Base-by-base conservation (phyloP, 2,113 vertebrate species). In the Pteronura brasiliensis region DNA sequence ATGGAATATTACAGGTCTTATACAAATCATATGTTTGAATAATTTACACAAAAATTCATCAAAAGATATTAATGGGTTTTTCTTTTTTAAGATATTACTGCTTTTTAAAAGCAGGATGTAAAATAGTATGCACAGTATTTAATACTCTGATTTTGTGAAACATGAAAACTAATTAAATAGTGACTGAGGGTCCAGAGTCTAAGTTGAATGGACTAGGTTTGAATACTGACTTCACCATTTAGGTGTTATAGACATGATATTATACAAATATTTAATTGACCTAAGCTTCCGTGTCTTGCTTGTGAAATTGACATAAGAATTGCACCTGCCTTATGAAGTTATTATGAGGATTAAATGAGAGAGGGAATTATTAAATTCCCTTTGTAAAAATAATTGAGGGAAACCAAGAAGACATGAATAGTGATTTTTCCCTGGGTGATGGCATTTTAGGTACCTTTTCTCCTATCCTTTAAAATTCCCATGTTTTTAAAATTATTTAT, bases 11-110 rank as follows among this genome's bases (percentile, higher is more conserved):
- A 84, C 25, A 77, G 21, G 39, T 52, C 42, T 80, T 92, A 0
- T 79, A 74, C 97, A 96, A 96, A 27, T 42, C 14, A 31, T 90
- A 63, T 76, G 79, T 71, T 82, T 91, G 9, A 89, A 77, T 36
- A 18, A 74, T 82, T 34, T 74, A 61, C 0, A 77, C 0, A 74
- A 13, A 44, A 93, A 52, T 74, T 89, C 34, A 65, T 84, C 6
- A 10, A 83, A 89, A 57, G 29, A 34, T 94, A 65, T 84, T 72
- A 91, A 83, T 95, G 25, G 14, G 49, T 95, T 87, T 57, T 89
- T 39, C 15, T 71, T 69, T 69, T 52, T 69, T 69, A 69, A 36
- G 67, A 36, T 69, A n/a, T 20, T n/a, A 69, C 67, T 69, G 47
- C 31, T 52, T 80, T 72, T 94, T 83, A 90, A 84, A 74, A 36